These are phyloP conservation scores for Urosaurus nigricauda DNA, from an alignment of 2,797 vertebrate genomes.

Conservation along the genomic window DNA sequence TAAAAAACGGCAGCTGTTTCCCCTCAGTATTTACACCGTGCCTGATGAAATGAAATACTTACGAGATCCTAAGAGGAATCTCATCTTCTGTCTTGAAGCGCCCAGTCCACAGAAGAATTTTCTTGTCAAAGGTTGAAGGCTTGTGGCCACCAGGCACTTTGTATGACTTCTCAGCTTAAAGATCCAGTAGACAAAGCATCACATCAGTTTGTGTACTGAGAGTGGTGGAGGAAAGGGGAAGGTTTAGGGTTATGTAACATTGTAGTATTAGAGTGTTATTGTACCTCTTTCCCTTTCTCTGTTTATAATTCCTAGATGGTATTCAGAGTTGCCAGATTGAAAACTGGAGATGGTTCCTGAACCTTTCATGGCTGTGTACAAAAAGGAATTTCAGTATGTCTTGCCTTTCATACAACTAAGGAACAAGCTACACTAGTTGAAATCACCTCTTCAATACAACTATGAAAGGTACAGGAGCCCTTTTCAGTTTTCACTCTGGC, in stretches of 20 bases:
- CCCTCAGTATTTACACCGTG: not conserved
- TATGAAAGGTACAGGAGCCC: too few relatives aligned
- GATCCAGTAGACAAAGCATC: not conserved
- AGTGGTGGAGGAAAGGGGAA: not conserved
- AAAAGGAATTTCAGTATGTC: not conserved
- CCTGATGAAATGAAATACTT: constrained; percentile 41
- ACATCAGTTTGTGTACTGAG: accelerated
- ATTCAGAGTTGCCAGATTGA: too few relatives aligned
- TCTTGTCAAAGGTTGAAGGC: constrained; percentile 80
- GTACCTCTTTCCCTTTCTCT: too few relatives aligned
- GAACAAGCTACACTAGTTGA: not conserved
- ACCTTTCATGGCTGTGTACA: not conserved
- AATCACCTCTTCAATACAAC: not conserved
- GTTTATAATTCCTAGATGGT: too few relatives aligned
- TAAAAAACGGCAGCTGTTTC: not conserved
- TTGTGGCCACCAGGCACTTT: constrained; percentile 74
- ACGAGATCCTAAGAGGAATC: constrained; percentile 79
- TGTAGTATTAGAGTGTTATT: too few relatives aligned
- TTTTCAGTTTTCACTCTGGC: too few relatives aligned
- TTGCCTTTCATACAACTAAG: too few relatives aligned
- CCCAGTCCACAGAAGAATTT: constrained; percentile 81
- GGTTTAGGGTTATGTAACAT: too few relatives aligned
- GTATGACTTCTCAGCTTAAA: constrained; percentile 67
- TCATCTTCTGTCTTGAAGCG: constrained; percentile 81
- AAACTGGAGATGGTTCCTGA: too few relatives aligned